phyloP scores from a whole-genome alignment of 2,113 vertebrate genomes.

The Saccopteryx bilineata region DNA sequence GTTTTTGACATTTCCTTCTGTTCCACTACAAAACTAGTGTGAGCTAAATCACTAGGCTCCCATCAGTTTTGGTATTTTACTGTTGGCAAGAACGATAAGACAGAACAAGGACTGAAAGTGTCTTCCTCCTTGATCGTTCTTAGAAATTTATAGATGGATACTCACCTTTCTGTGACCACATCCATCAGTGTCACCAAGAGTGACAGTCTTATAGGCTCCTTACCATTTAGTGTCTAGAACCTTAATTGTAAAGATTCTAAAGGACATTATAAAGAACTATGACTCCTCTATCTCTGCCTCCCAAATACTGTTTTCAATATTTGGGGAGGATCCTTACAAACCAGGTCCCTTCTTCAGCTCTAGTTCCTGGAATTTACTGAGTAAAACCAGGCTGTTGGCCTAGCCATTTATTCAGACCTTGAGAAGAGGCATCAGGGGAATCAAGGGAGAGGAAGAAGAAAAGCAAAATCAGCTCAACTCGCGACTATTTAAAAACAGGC shows the following conservation, averaged over 20 bases:
- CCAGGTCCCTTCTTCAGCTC: not conserved
- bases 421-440: not conserved
- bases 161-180: not conserved
- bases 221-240: not conserved
- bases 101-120: not conserved
- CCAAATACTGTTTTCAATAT: not conserved
- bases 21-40: not conserved
- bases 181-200: not conserved
- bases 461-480: not conserved
- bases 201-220: not conserved
- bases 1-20: slow-evolving; percentile 35
- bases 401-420: slow-evolving; percentile 20
- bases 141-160: not conserved
- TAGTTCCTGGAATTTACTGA: slow-evolving; percentile 38
- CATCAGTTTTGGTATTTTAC: not conserved
- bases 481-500: not conserved
- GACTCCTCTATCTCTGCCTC: not conserved
- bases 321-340: not conserved
- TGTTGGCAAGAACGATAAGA: not conserved
- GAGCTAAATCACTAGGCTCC: not conserved
- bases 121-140: not conserved
- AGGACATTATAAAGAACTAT: not conserved
- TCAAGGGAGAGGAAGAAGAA: not conserved
- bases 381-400: not conserved
- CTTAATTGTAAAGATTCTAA: slow-evolving; percentile 12